phyloP scores from a whole-genome alignment of 2,797 vertebrate species.

The Phyllotis vaccarum region DNA sequence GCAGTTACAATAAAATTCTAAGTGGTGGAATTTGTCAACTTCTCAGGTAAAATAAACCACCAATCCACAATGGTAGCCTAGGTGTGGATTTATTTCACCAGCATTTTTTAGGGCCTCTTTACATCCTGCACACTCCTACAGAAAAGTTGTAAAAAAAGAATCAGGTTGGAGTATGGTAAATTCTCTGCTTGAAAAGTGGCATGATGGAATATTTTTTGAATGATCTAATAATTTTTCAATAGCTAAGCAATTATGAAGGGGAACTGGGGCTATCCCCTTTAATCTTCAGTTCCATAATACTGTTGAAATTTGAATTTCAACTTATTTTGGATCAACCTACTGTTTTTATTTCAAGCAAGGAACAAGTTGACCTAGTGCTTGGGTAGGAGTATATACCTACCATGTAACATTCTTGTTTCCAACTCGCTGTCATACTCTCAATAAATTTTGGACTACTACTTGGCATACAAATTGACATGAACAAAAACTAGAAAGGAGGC shows the following conservation, averaged over 20 bases:
- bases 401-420: background rate
- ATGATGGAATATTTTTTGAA: background rate
- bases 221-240: background rate
- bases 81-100: background rate
- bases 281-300: background rate
- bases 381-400: background rate
- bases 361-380: slow-evolving; percentile 6
- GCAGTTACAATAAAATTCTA: background rate
- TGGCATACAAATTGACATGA: background rate
- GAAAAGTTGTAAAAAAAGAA: background rate
- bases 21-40: background rate
- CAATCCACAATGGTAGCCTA: background rate
- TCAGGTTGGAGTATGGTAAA: background rate
- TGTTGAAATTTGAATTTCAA: background rate
- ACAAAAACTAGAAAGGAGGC: background rate
- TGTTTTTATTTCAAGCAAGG: background rate
- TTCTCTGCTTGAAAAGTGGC: background rate
- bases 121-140: background rate
- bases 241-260: background rate
- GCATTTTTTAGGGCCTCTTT: background rate
- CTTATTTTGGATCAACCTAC: background rate
- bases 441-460: slow-evolving; percentile 10
- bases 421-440: background rate
- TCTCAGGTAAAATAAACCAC: background rate
- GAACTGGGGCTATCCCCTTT: background rate